Conservation (phyloP, 92 coral and sea anemone species). For the Siderastrea siderea region DNA sequence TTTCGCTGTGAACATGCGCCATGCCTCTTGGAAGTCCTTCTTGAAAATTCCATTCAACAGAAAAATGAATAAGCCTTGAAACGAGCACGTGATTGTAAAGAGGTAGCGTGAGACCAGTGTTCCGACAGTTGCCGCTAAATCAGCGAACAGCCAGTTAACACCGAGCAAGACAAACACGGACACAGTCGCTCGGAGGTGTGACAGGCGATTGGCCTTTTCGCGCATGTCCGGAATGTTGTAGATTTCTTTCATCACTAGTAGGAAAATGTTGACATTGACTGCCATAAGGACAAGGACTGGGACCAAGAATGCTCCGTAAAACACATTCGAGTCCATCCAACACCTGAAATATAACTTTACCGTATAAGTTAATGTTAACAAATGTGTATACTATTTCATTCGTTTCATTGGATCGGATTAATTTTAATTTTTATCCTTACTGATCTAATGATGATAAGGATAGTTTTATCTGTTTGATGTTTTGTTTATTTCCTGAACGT, state of each 20-base stretch:
- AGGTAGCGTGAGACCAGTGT: conserved; percentile 84
- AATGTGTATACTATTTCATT: too few species aligned
- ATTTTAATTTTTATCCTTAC: too few species aligned
- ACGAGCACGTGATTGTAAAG: conserved; percentile 93
- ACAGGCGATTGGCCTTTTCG: conserved; percentile 79
- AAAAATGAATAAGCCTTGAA: conserved; percentile 92
- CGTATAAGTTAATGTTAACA: too few species aligned
- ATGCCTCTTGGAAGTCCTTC: conserved; percentile 94
- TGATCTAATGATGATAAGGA: too few species aligned
- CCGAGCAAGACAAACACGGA: conserved; percentile 93
- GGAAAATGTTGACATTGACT: conserved; percentile 75
- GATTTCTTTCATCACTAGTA: conserved; percentile 94
- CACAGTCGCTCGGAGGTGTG: conserved; percentile 91
- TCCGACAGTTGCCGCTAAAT: conserved; percentile 87
- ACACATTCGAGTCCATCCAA: conserved; percentile 88
- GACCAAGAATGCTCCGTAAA: conserved; percentile 86
- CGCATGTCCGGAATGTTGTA: conserved; percentile 82
- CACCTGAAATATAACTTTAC: conserved; percentile 68
- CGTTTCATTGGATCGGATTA: too few species aligned
- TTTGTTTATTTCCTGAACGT: too few species aligned
- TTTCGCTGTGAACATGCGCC: conserved; percentile 69
- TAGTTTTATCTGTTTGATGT: too few species aligned
- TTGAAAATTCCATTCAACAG: conserved; percentile 91
- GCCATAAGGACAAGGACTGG: conserved; percentile 92
- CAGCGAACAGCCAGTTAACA: conserved; percentile 96